Evolutionary conservation across 2,888 invertebrate genomes (phyloP), one percentile per base, ranked within the genome.

Genomic region (Ethmia dodecea): DNA sequence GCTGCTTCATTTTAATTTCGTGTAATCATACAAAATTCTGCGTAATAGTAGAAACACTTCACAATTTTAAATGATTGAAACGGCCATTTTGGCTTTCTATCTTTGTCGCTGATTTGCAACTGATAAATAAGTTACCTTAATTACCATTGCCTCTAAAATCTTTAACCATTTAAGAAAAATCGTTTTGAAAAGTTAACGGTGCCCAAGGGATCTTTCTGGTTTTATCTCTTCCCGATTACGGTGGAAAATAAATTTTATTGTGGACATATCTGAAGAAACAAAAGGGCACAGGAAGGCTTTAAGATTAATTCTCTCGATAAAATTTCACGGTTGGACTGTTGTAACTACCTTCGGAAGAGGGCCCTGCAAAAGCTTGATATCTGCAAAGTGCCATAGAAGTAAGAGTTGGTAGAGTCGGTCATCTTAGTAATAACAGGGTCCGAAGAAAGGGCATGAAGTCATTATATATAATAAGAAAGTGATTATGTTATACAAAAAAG

Each of bases 221-320:
- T 60, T 72, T 73, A 75, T 77, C 76, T 69, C 47, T 68, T 75
- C 69, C 62, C 73, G 70, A 78, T 77, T 77, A 71, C 61, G 60
- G 54, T 55, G 58, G 52, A 56, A 57, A 71, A 76, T 77, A 77
- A 76, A 79, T 78, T 78, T 73, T 69, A 73, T 70, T 75, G 60
- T 59, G 62, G 60, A 54, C 63, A 65, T 12, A 61, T 65, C 64
- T 60, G 55, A n/a, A n/a, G 51, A 78, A 78, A 78, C 70, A 79
- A 83, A 76, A 71, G 75, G 71, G 66, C 67, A 48, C 62, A 60
- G 58, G 61, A 76, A 79, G 66, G 80, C 75, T 73, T 74, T 52
- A 62, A 80, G 84, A 83, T 84, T 84, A 80, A 84, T 83, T 80
- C 74, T 67, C 63, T 57, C 68, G 84, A 84, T 84, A 81, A 81